Percentiles rank a stretch among this genome's conserved stretches.
These are phyloP conservation scores for Sterrhoptilus dennistouni DNA, from an alignment of 2,113 vertebrate genomes.

Conservation along the genomic window DNA sequence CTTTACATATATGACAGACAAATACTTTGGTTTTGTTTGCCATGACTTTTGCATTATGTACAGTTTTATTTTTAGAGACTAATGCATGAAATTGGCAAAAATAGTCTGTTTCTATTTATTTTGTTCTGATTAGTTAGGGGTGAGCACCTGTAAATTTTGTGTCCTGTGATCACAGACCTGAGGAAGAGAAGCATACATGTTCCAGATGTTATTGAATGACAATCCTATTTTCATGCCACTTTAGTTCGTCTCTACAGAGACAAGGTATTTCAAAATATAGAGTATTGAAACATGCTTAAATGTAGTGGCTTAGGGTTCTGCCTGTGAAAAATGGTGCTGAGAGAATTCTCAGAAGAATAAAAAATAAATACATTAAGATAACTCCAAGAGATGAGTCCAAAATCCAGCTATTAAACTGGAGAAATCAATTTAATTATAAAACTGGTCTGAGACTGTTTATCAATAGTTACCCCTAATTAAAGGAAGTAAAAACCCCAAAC, in stretches of 20 bases:
- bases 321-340: neutral
- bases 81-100: neutral
- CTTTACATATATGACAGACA: neutral
- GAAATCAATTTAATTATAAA: neutral
- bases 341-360: neutral
- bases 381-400: neutral
- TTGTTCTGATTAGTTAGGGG: neutral
- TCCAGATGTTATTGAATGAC: neutral
- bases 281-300: neutral
- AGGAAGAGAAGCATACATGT: neutral
- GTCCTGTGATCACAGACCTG: neutral
- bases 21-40: neutral
- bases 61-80: neutral
- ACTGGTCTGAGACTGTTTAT: neutral
- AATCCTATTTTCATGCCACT: neutral
- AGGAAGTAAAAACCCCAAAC: neutral
- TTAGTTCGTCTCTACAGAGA: constrained; percentile 9
- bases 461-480: neutral
- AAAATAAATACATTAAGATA: neutral
- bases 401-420: neutral
- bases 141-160: neutral
- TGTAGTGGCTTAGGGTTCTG: neutral
- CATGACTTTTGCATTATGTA: neutral
- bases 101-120: neutral
- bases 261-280: neutral